These are phyloP conservation scores for Antitype chi DNA, from an alignment of 2,888 invertebrate species.

Conservation along the genomic window DNA sequence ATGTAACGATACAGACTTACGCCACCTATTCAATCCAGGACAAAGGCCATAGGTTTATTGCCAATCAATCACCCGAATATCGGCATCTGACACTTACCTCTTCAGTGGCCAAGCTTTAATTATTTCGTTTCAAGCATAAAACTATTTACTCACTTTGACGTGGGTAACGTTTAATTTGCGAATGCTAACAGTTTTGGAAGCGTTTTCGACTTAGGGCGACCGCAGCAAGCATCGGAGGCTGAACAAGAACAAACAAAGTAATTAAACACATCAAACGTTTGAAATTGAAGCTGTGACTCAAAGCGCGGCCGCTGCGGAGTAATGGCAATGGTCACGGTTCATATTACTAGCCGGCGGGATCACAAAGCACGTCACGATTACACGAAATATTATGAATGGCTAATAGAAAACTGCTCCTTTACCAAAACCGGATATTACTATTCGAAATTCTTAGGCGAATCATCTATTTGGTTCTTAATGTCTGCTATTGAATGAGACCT, in stretches of 20 bases:
- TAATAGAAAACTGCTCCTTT: conserved; percentile 42
- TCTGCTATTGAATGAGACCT: background rate
- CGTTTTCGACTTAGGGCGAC: conserved; percentile 87
- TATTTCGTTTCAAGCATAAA: conserved; percentile 85
- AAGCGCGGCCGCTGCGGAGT: conserved; percentile 73
- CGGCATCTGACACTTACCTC: conserved; percentile 70
- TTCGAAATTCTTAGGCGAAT: conserved; percentile 7
- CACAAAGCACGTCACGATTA: conserved; percentile 56
- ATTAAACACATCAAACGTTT: conserved; percentile 90
- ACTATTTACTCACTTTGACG: conserved; percentile 88
- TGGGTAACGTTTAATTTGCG: conserved; percentile 89
- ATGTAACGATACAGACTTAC: conserved; percentile 16
- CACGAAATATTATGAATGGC: conserved; percentile 49
- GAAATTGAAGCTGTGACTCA: conserved; percentile 87
- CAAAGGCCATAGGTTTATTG: conserved; percentile 53
- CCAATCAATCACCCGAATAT: conserved; percentile 66
- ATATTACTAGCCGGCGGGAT: conserved; percentile 45
- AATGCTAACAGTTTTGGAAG: conserved; percentile 87
- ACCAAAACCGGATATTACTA: conserved; percentile 1
- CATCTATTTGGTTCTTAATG: background rate
- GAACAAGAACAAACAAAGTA: conserved; percentile 90
- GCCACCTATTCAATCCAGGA: conserved; percentile 25
- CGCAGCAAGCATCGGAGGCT: conserved; percentile 85
- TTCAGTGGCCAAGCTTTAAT: conserved; percentile 76
- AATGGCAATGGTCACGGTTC: conserved; percentile 62